phyloP scores from a whole-genome alignment of 2,113 vertebrate genomes.

The Brachirus orientalis region DNA sequence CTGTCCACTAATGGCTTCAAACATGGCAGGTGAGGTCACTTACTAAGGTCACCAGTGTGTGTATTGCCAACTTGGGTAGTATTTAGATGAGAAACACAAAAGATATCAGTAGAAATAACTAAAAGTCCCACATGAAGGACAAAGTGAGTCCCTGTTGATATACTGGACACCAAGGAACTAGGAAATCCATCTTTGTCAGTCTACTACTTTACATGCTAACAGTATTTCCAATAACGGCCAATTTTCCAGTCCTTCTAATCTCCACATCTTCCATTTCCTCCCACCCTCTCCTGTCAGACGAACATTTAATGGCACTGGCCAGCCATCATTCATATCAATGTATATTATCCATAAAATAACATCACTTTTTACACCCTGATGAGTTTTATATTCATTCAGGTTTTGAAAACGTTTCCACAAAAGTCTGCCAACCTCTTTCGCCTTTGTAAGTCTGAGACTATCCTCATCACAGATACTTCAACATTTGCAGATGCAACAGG shows the following conservation, averaged over 20 bases:
- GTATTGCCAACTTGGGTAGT: too few relatives aligned
- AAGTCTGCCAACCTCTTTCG: constrained; percentile 14
- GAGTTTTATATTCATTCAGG: constrained; percentile 9
- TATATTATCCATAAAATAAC: constrained; percentile 50
- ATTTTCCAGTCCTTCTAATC: constrained; percentile 72
- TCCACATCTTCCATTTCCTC: constrained; percentile 58
- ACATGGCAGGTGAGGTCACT: too few relatives aligned
- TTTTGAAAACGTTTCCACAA: constrained; percentile 18
- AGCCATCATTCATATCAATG: constrained; percentile 62
- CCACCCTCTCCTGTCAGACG: constrained; percentile 57
- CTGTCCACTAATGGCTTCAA: too few relatives aligned
- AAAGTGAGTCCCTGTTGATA: constrained; percentile 44
- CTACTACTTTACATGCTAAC: constrained; percentile 61
- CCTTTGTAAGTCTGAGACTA: neutral
- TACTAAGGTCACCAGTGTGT: too few relatives aligned
- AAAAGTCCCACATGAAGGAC: constrained; percentile 38
- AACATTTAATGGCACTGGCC: constrained; percentile 60
- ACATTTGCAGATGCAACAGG: too few relatives aligned
- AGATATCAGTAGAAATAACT: too few relatives aligned
- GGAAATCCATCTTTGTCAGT: constrained; percentile 70
- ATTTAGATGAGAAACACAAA: too few relatives aligned
- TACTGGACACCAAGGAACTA: constrained; percentile 47
- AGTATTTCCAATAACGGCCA: constrained; percentile 52
- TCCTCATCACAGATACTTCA: neutral
- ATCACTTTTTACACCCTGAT: constrained; percentile 46